These are phyloP conservation scores for Dascyllus trimaculatus DNA, from an alignment of 2,113 vertebrate genomes.

Conservation along the genomic window DNA sequence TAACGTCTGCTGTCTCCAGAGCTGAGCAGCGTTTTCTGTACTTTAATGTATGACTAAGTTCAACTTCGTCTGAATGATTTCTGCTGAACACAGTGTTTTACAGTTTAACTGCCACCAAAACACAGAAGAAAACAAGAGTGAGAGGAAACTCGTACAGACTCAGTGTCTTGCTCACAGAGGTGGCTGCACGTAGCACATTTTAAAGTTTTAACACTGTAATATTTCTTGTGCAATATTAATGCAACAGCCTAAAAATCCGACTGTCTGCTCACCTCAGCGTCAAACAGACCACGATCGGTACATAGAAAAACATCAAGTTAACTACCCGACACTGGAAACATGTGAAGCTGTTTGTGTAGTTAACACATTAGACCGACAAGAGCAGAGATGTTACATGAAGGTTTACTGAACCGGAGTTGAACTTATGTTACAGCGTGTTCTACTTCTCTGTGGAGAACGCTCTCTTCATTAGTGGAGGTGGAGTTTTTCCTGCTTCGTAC, in stretches of 20 bases:
- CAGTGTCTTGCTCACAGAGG: neutral
- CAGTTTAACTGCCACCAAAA: neutral
- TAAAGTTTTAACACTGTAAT: constrained; percentile 6
- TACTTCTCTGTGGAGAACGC: constrained; percentile 98
- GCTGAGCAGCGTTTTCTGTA: neutral
- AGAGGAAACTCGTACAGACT: neutral
- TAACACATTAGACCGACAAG: neutral
- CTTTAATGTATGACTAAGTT: constrained; percentile 5
- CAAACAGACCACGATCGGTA: constrained; percentile 14
- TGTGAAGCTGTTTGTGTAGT: neutral
- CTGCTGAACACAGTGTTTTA: neutral
- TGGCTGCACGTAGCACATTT: neutral
- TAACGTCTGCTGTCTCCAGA: neutral
- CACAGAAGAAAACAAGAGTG: neutral
- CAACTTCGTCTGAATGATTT: neutral
- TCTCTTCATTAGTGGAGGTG: constrained; percentile 95
- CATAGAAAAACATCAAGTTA: neutral
- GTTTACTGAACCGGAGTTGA: constrained; percentile 10
- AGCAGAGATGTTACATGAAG: constrained; percentile 26
- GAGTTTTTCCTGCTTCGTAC: constrained; percentile 93
- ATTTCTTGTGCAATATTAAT: neutral
- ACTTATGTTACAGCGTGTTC: constrained; percentile 9
- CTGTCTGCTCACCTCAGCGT: neutral
- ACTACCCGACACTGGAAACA: constrained; percentile 31
- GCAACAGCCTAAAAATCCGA: neutral